These are phyloP conservation scores for Manis javanica DNA, from an alignment of 2,797 vertebrate species.

Conservation along the genomic window DNA sequence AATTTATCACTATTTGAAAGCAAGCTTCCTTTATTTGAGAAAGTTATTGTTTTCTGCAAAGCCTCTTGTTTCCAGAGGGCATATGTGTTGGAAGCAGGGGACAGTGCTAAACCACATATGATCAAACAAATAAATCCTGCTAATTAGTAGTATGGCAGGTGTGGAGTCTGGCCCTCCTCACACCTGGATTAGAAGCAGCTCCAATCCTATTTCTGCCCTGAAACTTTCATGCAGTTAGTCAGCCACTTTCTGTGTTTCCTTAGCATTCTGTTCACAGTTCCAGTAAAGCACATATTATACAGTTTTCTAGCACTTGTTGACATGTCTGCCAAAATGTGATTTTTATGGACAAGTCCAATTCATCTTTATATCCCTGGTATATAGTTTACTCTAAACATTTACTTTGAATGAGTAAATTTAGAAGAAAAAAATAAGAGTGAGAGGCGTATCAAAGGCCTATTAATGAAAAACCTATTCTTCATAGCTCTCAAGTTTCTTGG, in stretches of 20 bases:
- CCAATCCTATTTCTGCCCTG: neutral
- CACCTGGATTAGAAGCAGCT: neutral
- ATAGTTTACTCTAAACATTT: neutral
- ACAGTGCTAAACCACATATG: neutral
- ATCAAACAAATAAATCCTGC: neutral
- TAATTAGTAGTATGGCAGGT: neutral
- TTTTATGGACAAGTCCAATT: neutral
- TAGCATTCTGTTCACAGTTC: neutral
- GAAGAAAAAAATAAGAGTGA: neutral
- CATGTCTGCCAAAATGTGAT: neutral
- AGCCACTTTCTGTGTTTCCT: neutral
- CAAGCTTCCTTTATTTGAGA: neutral
- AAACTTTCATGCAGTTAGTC: neutral
- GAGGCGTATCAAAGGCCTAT: neutral
- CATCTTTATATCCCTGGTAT: neutral
- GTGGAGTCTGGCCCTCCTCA: neutral
- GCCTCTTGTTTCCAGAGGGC: neutral
- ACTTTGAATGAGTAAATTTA: constrained; percentile 5
- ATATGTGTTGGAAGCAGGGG: neutral
- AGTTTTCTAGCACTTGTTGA: neutral
- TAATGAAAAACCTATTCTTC: neutral
- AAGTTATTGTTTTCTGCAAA: neutral
- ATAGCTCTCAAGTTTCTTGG: neutral
- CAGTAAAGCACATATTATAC: neutral
- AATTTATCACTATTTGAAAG: neutral